These are phyloP conservation scores for Nymphalis polychloros DNA, from an alignment of 2,888 invertebrate species.

Conservation along the genomic window DNA sequence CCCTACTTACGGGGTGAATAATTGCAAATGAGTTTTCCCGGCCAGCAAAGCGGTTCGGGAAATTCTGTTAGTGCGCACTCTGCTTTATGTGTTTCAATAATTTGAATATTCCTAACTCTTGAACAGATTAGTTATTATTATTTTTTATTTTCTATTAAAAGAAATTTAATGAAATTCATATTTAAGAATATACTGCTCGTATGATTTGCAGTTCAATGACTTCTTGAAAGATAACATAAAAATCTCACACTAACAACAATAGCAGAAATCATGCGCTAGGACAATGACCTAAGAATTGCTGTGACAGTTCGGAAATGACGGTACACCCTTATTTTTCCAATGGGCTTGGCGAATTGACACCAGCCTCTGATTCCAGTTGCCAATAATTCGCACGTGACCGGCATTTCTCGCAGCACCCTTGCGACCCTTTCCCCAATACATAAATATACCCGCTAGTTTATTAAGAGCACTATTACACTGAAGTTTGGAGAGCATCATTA, in stretches of 20 bases:
- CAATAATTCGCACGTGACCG: conserved; percentile 75
- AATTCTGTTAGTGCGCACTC: conserved; percentile 31
- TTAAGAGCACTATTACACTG: conserved; percentile 18
- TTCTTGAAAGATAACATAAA: neutral
- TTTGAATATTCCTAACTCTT: conserved; percentile 27
- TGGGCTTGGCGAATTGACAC: conserved; percentile 34
- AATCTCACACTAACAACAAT: conserved; percentile 20
- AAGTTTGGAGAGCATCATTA: conserved; percentile 11
- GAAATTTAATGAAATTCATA: too few relatives aligned
- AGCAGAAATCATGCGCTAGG: conserved; percentile 28
- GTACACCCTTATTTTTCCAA: conserved; percentile 19
- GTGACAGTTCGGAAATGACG: conserved; percentile 15
- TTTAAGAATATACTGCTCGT: too few relatives aligned
- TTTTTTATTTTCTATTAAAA: neutral
- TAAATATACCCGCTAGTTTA: conserved; percentile 16
- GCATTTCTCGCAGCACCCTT: conserved; percentile 44
- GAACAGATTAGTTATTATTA: conserved; percentile 38
- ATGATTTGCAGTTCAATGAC: too few relatives aligned
- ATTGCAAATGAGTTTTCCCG: conserved; percentile 53
- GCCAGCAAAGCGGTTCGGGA: conserved; percentile 28
- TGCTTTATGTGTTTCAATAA: conserved; percentile 27
- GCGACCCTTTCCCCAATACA: conserved; percentile 31
- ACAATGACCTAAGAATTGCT: conserved; percentile 12
- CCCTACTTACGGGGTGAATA: conserved; percentile 44
- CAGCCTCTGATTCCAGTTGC: conserved; percentile 61